Evolutionary conservation across 2,113 vertebrate genomes (phyloP).

Genomic region (Coreoperca whiteheadi): DNA sequence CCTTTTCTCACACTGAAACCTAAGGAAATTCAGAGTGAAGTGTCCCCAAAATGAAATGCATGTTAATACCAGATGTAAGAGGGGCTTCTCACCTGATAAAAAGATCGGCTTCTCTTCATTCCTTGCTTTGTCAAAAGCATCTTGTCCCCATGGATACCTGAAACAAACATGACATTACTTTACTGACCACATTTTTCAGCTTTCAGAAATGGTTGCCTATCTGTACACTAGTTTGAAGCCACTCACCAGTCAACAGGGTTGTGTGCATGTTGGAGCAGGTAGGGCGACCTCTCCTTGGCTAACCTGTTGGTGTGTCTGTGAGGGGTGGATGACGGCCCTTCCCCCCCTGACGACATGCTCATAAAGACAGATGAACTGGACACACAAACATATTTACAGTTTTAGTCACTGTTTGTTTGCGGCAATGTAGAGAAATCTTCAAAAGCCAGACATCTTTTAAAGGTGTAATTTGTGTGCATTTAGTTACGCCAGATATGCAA

Average conservation of each 20-base stretch:
- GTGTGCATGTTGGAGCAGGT: slow-evolving; percentile 94
- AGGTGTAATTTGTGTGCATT: not conserved
- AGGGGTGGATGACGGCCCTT: slow-evolving; percentile 39
- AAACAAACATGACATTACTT: not conserved
- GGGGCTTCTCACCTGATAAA: slow-evolving; percentile 87
- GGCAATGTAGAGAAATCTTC: not conserved
- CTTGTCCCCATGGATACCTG: slow-evolving; percentile 95
- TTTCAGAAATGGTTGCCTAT: not conserved
- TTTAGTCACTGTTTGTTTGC: too few relatives aligned
- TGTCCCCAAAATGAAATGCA: not conserved
- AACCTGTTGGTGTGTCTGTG: slow-evolving; percentile 87
- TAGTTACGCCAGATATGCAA: not conserved
- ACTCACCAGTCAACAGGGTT: slow-evolving; percentile 96
- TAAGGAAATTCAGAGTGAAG: not conserved
- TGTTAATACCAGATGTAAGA: not conserved
- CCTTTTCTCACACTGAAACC: not conserved
- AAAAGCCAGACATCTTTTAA: not conserved
- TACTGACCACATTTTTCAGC: not conserved
- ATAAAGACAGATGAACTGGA: slow-evolving; percentile 75
- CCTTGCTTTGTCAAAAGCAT: slow-evolving; percentile 93
- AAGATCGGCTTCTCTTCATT: slow-evolving; percentile 94
- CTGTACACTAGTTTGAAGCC: not conserved
- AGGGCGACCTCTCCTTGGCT: slow-evolving; percentile 90
- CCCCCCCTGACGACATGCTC: slow-evolving; percentile 87
- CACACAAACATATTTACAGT: slow-evolving; percentile 11